phyloP scores from a whole-genome alignment of 2,113 vertebrate species.

The Motacilla alba region DNA sequence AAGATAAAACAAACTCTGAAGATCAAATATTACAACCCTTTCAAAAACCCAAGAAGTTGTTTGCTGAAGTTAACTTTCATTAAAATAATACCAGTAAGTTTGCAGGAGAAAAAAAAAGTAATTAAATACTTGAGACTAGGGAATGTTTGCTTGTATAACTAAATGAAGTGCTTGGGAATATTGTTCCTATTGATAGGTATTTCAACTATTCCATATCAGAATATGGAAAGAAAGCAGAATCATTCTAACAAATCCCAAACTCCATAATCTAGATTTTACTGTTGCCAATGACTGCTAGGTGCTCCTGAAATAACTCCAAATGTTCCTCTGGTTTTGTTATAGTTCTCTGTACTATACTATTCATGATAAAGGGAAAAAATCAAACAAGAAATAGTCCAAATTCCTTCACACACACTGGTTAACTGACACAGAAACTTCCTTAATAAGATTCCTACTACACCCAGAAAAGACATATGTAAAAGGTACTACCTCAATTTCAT shows the following conservation, averaged over 20 bases:
- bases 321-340: background rate
- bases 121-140: background rate
- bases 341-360: background rate
- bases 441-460: background rate
- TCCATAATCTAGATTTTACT: background rate
- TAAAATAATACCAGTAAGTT: background rate
- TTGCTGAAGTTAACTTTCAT: background rate
- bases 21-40: background rate
- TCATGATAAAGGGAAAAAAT: background rate
- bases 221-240: background rate
- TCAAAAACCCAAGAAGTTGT: background rate
- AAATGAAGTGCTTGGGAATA: background rate
- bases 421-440: background rate
- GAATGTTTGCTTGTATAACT: background rate
- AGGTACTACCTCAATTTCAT: background rate
- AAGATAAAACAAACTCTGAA: background rate
- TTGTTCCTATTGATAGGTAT: background rate
- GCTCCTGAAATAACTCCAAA: background rate
- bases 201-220: background rate
- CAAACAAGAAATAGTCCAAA: background rate
- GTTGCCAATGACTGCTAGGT: background rate
- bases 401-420: background rate
- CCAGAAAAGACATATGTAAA: background rate
- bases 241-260: background rate
- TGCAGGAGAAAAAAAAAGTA: fast-evolving